Evolutionary conservation across 2,888 invertebrate species (phyloP).

Genomic region (Nemapogon koenigi): DNA sequence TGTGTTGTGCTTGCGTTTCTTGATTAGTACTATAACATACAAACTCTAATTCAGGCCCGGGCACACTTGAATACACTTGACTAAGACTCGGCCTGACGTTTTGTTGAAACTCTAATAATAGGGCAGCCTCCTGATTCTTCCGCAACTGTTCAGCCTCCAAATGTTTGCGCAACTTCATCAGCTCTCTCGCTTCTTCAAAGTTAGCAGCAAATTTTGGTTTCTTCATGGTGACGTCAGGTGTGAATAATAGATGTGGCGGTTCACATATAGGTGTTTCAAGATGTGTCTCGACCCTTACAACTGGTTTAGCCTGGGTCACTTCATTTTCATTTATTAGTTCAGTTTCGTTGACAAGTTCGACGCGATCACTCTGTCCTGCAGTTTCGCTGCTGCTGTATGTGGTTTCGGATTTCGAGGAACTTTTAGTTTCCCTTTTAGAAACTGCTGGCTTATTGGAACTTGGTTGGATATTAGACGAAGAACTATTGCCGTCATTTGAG

Average conservation of each 20-base stretch:
- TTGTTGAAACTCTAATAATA: conserved; percentile 53
- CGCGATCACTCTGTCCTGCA: conserved; percentile 56
- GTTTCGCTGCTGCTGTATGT: conserved; percentile 56
- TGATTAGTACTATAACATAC: conserved; percentile 28
- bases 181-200: conserved; percentile 68
- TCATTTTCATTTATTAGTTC: neutral
- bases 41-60: conserved; percentile 57
- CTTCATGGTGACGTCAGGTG: conserved; percentile 50
- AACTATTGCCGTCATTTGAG: conserved; percentile 74
- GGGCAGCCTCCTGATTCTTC: conserved; percentile 56
- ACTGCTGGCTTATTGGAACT: conserved; percentile 39
- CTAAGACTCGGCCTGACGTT: conserved; percentile 54
- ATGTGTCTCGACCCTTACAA: conserved; percentile 43
- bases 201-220: conserved; percentile 75
- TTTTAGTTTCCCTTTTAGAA: conserved; percentile 44
- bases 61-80: conserved; percentile 52
- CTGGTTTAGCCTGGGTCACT: conserved; percentile 20
- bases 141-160: conserved; percentile 67
- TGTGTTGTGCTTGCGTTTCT: neutral
- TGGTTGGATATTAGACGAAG: conserved; percentile 42
- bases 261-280: conserved; percentile 37
- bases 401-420: conserved; percentile 47
- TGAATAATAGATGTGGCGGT: conserved; percentile 42
- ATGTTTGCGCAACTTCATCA: conserved; percentile 72
- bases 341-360: conserved; percentile 26